Percentiles rank a stretch among this genome's conserved stretches.
phyloP scores from a whole-genome alignment of 1,140 invertebrate genomes.

The Apis florea region DNA sequence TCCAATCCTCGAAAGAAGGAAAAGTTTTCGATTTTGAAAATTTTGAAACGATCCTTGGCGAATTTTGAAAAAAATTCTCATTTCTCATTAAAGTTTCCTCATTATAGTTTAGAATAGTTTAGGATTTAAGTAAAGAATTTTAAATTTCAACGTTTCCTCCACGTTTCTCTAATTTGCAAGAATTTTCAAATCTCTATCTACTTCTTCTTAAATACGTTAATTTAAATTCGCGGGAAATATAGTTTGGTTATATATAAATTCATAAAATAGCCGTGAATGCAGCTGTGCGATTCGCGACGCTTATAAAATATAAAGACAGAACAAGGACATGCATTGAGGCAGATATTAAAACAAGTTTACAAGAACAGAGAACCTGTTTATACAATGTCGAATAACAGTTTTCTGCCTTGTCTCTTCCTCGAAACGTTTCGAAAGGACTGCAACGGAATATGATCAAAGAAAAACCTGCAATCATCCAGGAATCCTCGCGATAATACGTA shows the following conservation, averaged over 20 bases:
- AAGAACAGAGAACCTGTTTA: slow-evolving; percentile 23
- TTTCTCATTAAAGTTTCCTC: fast-evolving
- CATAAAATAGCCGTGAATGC: background rate
- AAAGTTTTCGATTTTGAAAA: too few species aligned
- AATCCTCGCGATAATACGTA: background rate
- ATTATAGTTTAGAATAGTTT: background rate
- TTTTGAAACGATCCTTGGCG: too few species aligned
- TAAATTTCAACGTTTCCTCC: too few species aligned
- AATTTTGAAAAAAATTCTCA: background rate
- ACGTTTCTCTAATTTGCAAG: too few species aligned
- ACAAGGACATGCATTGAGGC: slow-evolving; percentile 1
- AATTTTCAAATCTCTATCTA: too few species aligned
- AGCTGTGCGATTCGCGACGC: background rate
- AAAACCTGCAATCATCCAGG: background rate
- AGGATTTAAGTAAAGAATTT: background rate
- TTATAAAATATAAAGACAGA: slow-evolving; percentile 15
- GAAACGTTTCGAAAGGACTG: background rate
- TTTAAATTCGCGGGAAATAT: too few species aligned
- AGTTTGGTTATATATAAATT: background rate
- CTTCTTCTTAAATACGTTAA: too few species aligned
- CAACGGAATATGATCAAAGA: background rate
- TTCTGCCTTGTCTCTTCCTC: slow-evolving; percentile 6
- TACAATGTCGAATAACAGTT: background rate
- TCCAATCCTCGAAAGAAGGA: too few species aligned
- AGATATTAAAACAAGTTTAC: slow-evolving; percentile 18